These are phyloP conservation scores for Eueides isabella DNA, from an alignment of 1,140 invertebrate genomes.

Conservation along the genomic window DNA sequence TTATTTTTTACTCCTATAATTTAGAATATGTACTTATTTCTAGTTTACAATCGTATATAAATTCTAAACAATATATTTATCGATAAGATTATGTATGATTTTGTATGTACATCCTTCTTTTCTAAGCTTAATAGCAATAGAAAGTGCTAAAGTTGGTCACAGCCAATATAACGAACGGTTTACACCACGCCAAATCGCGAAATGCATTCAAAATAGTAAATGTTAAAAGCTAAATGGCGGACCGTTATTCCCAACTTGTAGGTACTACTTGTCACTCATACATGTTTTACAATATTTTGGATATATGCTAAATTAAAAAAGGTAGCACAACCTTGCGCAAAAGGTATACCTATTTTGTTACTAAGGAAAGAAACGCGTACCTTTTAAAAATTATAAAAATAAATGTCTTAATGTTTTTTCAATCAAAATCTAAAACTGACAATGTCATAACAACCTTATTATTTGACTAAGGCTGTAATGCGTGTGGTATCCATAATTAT, in stretches of 20 bases:
- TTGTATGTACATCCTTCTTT: background rate
- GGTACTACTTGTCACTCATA: background rate
- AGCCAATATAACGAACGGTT: slow-evolving; percentile 38
- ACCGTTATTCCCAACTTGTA: slow-evolving; percentile 37
- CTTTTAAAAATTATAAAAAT: no score
- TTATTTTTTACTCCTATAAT: no score
- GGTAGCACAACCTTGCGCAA: no score
- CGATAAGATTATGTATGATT: background rate
- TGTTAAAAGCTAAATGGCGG: slow-evolving; percentile 26
- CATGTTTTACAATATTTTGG: background rate
- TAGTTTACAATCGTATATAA: background rate
- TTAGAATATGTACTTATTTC: background rate
- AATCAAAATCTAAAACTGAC: background rate
- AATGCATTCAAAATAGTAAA: slow-evolving; percentile 49
- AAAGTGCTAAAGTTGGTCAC: slow-evolving; percentile 46
- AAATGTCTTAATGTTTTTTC: background rate
- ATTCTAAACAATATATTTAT: background rate
- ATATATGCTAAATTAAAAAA: no score
- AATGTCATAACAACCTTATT: background rate
- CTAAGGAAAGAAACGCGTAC: no score
- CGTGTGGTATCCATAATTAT: no score
- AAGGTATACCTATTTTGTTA: no score
- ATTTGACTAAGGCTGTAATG: background rate
- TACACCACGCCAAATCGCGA: slow-evolving; percentile 40
- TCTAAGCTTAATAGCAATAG: slow-evolving; percentile 30